Conservation (phyloP, 2,888 invertebrate species). For the Galeruca laticollis region DNA sequence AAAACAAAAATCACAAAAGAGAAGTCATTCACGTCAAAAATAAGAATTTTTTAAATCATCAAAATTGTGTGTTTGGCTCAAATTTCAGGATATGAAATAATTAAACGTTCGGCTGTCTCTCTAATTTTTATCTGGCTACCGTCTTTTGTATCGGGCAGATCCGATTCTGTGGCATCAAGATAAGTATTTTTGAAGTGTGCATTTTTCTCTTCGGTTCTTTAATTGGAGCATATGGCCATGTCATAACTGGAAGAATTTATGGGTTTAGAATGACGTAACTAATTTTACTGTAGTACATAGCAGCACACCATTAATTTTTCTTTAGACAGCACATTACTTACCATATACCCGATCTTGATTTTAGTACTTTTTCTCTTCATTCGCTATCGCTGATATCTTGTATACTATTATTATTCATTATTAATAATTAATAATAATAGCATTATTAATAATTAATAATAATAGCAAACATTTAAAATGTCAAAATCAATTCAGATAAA, state of each 20-base stretch:
- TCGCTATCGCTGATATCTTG: background rate
- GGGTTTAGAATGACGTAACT: constrained; percentile 59
- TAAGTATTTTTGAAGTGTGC: constrained; percentile 26
- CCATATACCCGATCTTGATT: constrained; percentile 2
- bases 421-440: no score
- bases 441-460: no score
- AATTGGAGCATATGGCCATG: constrained; percentile 63
- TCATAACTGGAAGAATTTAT: constrained; percentile 60
- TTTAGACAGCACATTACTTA: constrained; percentile 30
- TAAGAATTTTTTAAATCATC: no score
- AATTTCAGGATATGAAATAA: no score
- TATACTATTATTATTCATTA: background rate
- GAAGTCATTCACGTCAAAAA: no score
- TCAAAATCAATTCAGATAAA: no score
- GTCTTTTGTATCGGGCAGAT: background rate
- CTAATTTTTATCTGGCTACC: no score
- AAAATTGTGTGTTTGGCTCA: no score
- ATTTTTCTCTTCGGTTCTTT: constrained; percentile 51
- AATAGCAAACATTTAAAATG: no score
- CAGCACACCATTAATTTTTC: constrained; percentile 60
- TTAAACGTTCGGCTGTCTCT: no score
- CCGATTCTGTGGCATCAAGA: constrained; percentile 6
- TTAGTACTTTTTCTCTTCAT: background rate
- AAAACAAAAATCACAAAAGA: no score
- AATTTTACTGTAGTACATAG: constrained; percentile 57